Evolutionary conservation across 2,888 invertebrate species (phyloP), one percentile per base, ranked within the genome.

Genomic region (Mesorhabditis spiculigera): DNA sequence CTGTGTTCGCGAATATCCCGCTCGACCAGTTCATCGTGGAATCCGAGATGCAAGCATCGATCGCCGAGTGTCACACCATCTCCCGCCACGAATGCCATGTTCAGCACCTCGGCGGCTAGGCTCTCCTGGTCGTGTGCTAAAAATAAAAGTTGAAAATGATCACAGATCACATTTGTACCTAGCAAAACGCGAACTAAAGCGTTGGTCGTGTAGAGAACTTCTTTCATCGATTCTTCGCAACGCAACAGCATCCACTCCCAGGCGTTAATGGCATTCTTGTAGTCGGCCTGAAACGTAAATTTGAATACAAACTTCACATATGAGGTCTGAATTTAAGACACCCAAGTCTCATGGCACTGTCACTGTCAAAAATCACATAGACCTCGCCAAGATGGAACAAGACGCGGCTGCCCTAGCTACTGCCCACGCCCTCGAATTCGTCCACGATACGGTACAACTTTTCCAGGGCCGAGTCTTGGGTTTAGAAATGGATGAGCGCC

Each of bases 41-140:
- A 13, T 50, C 58, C 58, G 8, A 10, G 58, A 50, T 50, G 58
- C n/a, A 13, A 10, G 10, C 8, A 10, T 50, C 58, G 58, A 50
- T 50, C 58, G n/a, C 58, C 58, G 10, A 50, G n/a, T 50, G 58
- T 10, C 8, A 50, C n/a, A 13, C 58, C 58, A 50, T 50, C 58
- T 50, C 58, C 58, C 1, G 58, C 58, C 10, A 1, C n/a, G 8
- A 50, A n/a, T 0, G n/a, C 58, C 8, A 50, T 50, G 8, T 50
- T n/a, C n/a, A 50, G 58, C 10, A 50, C 58, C 58, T 13, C 8
- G 8, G n/a, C 58, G 1, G 58, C 58, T n/a, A 50, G n/a, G n/a
- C n/a, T n/a, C 58, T 50, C 58, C n/a, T 50, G 58, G n/a, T 50
- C 58, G 58, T n/a, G n/a, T 50, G 8, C 58, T 50, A 50, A 50